These are phyloP conservation scores for Thymallus thymallus DNA, from an alignment of 2,113 vertebrate species.

Conservation along the genomic window DNA sequence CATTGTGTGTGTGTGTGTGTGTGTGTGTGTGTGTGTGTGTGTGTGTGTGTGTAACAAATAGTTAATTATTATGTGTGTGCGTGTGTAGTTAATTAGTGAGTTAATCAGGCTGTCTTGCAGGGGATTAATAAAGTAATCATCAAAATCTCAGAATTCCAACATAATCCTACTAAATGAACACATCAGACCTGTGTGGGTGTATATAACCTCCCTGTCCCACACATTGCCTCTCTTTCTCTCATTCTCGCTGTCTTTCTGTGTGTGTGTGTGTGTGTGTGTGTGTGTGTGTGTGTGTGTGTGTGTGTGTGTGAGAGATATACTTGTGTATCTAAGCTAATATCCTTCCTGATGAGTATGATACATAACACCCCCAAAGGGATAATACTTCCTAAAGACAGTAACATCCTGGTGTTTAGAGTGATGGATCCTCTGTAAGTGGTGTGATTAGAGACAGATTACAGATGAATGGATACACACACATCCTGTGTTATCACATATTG, in stretches of 20 bases:
- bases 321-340: not conserved
- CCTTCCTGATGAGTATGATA: too few relatives aligned
- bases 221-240: too few relatives aligned
- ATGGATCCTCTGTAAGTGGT: slow-evolving; percentile 23
- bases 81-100: slow-evolving; percentile 60
- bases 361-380: not conserved
- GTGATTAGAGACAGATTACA: not conserved
- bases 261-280: too few relatives aligned
- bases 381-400: slow-evolving; percentile 34
- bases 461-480: not conserved
- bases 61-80: too few relatives aligned
- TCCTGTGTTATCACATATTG: not conserved
- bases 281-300: too few relatives aligned
- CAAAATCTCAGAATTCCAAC: slow-evolving; percentile 58
- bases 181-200: not conserved
- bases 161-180: slow-evolving; percentile 50
- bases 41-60: slow-evolving; percentile 3
- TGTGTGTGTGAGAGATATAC: too few relatives aligned
- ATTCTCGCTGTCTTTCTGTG: not conserved
- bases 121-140: slow-evolving; percentile 62
- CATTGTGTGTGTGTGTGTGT: slow-evolving; percentile 6
- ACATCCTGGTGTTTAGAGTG: slow-evolving; percentile 22
- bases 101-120: slow-evolving; percentile 49
- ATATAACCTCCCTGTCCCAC: not conserved
- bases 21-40: slow-evolving; percentile 12